Conservation (phyloP, 2,888 invertebrate species). For the Spilosoma lubricipeda region DNA sequence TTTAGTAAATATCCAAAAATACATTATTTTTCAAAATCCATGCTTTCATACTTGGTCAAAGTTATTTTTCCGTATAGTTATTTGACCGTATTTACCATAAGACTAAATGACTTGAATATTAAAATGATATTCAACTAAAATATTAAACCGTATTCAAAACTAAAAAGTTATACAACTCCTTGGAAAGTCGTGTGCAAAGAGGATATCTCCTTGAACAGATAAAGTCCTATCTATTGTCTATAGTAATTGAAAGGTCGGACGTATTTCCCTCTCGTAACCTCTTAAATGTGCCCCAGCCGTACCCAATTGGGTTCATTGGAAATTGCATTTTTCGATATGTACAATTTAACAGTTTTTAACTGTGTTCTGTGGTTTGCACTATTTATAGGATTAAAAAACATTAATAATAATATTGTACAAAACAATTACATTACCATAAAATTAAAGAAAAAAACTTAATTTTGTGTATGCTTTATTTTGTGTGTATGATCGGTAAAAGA, state of each 20-base stretch:
- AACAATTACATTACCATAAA: background rate
- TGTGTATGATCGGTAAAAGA: background rate
- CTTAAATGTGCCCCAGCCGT: constrained; percentile 76
- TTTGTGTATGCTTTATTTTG: background rate
- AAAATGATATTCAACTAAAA: too few relatives aligned
- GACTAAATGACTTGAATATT: too few relatives aligned
- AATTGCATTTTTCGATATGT: constrained; percentile 68
- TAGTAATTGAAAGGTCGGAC: constrained; percentile 82
- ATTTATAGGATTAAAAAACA: too few relatives aligned
- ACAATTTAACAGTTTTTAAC: constrained; percentile 59
- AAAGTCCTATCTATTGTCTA: constrained; percentile 80
- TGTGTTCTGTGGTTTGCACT: too few relatives aligned
- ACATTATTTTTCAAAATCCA: too few relatives aligned
- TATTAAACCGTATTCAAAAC: constrained; percentile 23
- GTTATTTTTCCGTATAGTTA: too few relatives aligned
- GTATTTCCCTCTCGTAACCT: constrained; percentile 68
- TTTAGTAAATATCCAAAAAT: background rate
- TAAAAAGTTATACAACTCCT: constrained; percentile 52
- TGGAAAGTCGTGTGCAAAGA: constrained; percentile 51
- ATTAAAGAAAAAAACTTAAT: too few relatives aligned
- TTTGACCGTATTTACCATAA: too few relatives aligned
- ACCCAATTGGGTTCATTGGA: constrained; percentile 45
- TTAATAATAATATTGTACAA: background rate
- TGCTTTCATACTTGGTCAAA: too few relatives aligned
- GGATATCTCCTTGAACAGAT: constrained; percentile 65